Percentiles rank a stretch among this genome's conserved stretches.
Evolutionary conservation across 2,888 invertebrate genomes (phyloP).

Genomic region (Drosophila parthenogenetica): DNA sequence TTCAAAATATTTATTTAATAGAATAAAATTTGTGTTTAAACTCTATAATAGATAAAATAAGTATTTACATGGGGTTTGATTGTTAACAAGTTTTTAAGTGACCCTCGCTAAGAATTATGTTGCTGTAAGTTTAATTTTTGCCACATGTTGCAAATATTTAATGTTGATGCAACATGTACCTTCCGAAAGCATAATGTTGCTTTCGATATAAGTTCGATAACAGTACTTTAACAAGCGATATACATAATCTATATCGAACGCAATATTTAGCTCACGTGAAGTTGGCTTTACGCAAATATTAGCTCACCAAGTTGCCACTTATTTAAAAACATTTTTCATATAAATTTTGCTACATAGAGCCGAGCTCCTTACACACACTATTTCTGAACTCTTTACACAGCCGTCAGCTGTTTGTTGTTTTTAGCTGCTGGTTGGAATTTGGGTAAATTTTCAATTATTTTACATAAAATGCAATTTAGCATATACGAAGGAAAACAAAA

Average conservation of each 20-base stretch:
- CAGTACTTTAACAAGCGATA: constrained; percentile 1
- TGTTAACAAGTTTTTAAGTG: constrained; percentile 13
- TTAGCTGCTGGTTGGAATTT: constrained; percentile 47
- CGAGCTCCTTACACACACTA: constrained; percentile 19
- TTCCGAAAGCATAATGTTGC: background rate
- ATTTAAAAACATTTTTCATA: background rate
- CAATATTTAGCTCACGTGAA: constrained; percentile 21
- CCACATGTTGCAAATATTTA: constrained; percentile 23
- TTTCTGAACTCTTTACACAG: constrained; percentile 22
- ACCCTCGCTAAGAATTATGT: constrained; percentile 29
- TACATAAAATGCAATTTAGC: background rate
- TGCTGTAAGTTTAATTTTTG: constrained; percentile 15
- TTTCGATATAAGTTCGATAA: constrained; percentile 8
- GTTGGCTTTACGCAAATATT: constrained; percentile 29
- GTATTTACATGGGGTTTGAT: background rate
- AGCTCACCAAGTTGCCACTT: constrained; percentile 30
- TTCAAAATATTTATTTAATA: too few species aligned
- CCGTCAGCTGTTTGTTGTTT: constrained; percentile 61
- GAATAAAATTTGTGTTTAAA: background rate
- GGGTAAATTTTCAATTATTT: constrained; percentile 42
- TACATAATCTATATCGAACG: constrained; percentile 8
- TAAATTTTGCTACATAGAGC: constrained; percentile 11
- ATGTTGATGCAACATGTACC: constrained; percentile 32
- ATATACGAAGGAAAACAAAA: background rate
- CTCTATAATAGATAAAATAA: background rate